A percentile compares a stretch with the other conserved stretches of the same genome.
Conservation (phyloP, 2,113 vertebrate species). For the Urocolius indicus region DNA sequence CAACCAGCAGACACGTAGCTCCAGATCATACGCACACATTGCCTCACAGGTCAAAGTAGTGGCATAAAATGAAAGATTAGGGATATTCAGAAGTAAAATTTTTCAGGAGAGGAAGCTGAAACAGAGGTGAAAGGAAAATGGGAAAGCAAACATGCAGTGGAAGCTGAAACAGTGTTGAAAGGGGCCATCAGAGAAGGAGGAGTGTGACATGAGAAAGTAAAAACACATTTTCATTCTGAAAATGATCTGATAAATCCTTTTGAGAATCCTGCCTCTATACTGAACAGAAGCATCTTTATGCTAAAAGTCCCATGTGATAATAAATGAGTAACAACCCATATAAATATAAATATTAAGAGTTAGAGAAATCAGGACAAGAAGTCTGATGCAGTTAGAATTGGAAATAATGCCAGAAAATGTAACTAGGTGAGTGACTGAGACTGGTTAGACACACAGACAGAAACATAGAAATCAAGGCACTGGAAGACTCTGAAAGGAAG, state of each 20-base stretch:
- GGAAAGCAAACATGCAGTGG: background rate
- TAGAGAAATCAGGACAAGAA: constrained; percentile 19
- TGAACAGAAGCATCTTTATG: background rate
- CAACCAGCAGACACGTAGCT: background rate
- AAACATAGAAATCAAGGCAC: background rate
- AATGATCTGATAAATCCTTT: background rate
- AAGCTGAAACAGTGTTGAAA: background rate
- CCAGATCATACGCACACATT: background rate
- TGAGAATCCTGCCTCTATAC: background rate
- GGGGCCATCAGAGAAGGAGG: background rate
- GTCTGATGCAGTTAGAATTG: background rate
- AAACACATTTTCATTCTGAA: constrained; percentile 1
- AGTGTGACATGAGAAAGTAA: background rate
- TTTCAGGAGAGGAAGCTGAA: background rate
- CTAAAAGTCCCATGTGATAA: background rate
- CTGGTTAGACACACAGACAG: background rate
- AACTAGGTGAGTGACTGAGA: background rate
- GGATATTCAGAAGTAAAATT: background rate
- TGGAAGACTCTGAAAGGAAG: background rate
- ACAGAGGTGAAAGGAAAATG: background rate
- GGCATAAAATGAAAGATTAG: background rate
- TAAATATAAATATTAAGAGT: background rate
- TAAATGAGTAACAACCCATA: background rate
- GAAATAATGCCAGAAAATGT: constrained; percentile 3
- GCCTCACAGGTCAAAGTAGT: background rate